Conservation (phyloP, 1,140 invertebrate genomes). For the Cydia amplana region DNA sequence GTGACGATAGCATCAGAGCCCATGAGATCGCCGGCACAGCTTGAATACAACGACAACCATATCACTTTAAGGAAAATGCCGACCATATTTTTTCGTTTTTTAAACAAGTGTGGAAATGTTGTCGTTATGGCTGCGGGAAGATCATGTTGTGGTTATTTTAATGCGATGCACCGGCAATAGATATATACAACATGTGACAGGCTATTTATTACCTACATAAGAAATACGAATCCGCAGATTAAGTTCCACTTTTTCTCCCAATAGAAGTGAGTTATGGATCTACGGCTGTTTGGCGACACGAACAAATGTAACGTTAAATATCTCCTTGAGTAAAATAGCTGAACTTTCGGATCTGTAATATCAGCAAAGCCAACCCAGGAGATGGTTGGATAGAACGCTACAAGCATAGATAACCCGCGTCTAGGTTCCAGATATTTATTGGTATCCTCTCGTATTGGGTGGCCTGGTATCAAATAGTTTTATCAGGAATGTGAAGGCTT, state of each 20-base stretch:
- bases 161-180: too few species aligned
- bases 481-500: conserved; percentile 30
- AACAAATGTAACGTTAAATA: neutral
- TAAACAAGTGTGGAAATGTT: neutral
- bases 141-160: too few species aligned
- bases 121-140: too few species aligned
- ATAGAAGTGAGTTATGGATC: too few species aligned
- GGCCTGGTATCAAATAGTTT: conserved; percentile 37
- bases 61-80: neutral
- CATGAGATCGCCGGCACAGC: conserved; percentile 32
- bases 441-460: conserved; percentile 45
- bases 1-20: conserved; percentile 45
- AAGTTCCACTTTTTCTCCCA: too few species aligned
- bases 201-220: too few species aligned
- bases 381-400: conserved; percentile 44
- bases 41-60: conserved; percentile 43
- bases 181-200: too few species aligned
- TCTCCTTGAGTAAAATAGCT: conserved; percentile 1
- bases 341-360: neutral
- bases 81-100: neutral
- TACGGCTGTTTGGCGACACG: neutral
- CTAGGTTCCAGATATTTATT: conserved; percentile 42
- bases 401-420: conserved; percentile 45
- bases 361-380: conserved; percentile 33
- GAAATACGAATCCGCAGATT: too few species aligned